Percentiles rank a stretch among this genome's conserved stretches.
These are phyloP conservation scores for Phoeniculus purpureus DNA, from an alignment of 2,797 vertebrate genomes.

Conservation along the genomic window DNA sequence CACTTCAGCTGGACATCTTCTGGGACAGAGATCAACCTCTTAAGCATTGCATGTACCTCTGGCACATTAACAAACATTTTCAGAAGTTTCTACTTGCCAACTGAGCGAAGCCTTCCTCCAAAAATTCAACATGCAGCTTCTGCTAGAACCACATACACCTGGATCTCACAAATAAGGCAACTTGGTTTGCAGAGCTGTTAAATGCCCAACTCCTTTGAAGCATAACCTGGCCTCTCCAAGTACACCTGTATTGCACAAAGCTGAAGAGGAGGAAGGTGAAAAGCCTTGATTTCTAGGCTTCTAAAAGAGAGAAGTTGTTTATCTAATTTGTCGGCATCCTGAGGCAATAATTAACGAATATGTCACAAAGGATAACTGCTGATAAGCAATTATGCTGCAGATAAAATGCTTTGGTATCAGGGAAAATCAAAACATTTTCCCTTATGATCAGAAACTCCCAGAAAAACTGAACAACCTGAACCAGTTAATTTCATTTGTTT, in stretches of 20 bases:
- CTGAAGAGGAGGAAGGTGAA: neutral
- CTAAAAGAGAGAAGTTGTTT: neutral
- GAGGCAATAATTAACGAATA: neutral
- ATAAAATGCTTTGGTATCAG: neutral
- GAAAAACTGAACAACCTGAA: neutral
- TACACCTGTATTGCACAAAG: neutral
- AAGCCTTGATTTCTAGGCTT: neutral
- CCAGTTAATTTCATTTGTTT: neutral
- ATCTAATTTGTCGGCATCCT: neutral
- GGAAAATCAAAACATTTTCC: neutral
- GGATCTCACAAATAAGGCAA: neutral
- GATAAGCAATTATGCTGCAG: neutral
- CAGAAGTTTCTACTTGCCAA: neutral
- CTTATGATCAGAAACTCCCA: neutral
- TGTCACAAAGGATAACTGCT: neutral
- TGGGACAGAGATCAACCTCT: neutral
- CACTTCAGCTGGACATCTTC: neutral
- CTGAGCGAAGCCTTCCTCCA: slow-evolving; percentile 30
- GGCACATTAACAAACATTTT: neutral
- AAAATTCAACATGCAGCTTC: neutral
- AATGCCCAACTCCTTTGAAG: neutral
- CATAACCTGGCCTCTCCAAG: neutral
- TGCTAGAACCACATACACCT: neutral
- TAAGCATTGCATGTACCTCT: neutral
- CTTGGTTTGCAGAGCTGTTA: neutral